Evolutionary conservation across 2,113 vertebrate species (phyloP).

Genomic region (Picathartes gymnocephalus): DNA sequence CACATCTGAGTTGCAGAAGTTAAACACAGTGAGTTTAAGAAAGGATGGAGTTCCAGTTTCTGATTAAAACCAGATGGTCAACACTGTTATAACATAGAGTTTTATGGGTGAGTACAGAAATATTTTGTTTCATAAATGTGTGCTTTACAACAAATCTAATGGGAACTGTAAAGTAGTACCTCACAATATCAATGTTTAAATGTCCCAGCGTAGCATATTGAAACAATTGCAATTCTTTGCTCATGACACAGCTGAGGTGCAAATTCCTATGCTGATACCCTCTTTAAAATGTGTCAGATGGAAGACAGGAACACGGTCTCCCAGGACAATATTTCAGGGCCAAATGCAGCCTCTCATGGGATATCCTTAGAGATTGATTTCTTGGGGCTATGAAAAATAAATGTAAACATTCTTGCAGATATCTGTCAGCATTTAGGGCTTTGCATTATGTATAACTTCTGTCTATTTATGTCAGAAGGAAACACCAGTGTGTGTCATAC

Average conservation of each 20-base stretch:
- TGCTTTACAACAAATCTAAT: neutral
- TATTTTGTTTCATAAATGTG: conserved; percentile 43
- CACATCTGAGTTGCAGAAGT: neutral
- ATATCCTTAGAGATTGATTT: conserved; percentile 45
- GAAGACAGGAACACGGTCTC: neutral
- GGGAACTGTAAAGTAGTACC: conserved; percentile 34
- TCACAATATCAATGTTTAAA: conserved; percentile 16
- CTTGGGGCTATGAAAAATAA: conserved; percentile 54
- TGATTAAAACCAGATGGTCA: conserved; percentile 41
- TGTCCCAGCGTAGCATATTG: neutral
- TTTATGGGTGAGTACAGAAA: conserved; percentile 17
- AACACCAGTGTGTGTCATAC: neutral
- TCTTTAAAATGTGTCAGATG: conserved; percentile 9
- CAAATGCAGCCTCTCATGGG: conserved; percentile 22
- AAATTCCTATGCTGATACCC: conserved; percentile 36
- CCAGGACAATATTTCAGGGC: neutral
- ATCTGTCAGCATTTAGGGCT: neutral
- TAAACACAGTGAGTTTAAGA: neutral
- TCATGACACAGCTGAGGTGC: conserved; percentile 23
- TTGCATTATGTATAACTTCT: conserved; percentile 4
- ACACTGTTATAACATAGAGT: neutral
- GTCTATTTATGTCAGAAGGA: neutral
- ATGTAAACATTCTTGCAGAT: conserved; percentile 33
- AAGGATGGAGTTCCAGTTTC: neutral
- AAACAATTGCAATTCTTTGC: conserved; percentile 15